Percentiles rank a stretch among this genome's conserved stretches.
Conservation (phyloP, 2,888 invertebrate genomes). For the Orchestes rusci region DNA sequence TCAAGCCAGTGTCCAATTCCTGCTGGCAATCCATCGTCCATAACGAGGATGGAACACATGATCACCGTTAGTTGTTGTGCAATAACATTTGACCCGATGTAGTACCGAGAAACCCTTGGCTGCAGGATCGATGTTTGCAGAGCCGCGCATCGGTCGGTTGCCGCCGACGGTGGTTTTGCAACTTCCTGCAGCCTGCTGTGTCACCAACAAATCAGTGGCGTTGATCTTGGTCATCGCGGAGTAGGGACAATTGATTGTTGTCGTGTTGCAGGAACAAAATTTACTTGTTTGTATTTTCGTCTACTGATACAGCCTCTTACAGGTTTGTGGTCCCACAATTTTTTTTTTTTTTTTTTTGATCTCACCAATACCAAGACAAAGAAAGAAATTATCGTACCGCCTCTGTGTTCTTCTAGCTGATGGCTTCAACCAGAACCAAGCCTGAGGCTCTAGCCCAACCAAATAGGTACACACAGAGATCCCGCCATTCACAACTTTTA, state of each 20-base stretch:
- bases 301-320: too few relatives aligned
- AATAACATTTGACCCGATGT: conserved; percentile 23
- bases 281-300: too few relatives aligned
- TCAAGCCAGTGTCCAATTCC: not conserved
- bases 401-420: too few relatives aligned
- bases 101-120: conserved; percentile 20
- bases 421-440: not conserved
- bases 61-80: conserved; percentile 20
- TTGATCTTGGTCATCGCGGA: conserved; percentile 10
- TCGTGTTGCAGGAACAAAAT: too few relatives aligned
- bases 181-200: conserved; percentile 22
- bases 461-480: conserved; percentile 19
- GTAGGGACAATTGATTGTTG: too few relatives aligned
- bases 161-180: conserved; percentile 12
- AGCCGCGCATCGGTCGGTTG: conserved; percentile 14
- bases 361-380: too few relatives aligned
- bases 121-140: conserved; percentile 19
- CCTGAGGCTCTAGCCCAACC: conserved; percentile 3
- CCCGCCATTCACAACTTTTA: conserved; percentile 19
- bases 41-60: conserved; percentile 11
- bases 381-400: too few relatives aligned
- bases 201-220: conserved; percentile 20
- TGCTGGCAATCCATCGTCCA: conserved; percentile 6
- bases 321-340: too few relatives aligned
- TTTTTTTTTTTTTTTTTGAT: too few relatives aligned